Evolutionary conservation across 2,888 invertebrate genomes (phyloP).

Genomic region (Smittia sp.): DNA sequence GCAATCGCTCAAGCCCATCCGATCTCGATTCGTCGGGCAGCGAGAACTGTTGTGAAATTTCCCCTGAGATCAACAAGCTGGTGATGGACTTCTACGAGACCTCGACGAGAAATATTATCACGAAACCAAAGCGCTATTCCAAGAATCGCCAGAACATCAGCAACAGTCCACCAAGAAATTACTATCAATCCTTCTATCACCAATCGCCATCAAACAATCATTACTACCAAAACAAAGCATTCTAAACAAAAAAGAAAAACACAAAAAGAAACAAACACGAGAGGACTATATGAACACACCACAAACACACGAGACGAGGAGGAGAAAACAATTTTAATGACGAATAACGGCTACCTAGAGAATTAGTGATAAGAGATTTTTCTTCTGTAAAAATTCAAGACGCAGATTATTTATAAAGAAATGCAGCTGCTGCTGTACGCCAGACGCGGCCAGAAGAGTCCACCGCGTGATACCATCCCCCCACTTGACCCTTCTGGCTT

Average conservation of each 20-base stretch:
- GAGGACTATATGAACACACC: slow-evolving; percentile 16
- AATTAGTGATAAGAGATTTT: slow-evolving; percentile 40
- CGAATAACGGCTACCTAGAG: slow-evolving; percentile 40
- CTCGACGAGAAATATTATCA: slow-evolving; percentile 33
- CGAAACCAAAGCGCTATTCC: slow-evolving; percentile 38
- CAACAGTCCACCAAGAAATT: slow-evolving; percentile 39
- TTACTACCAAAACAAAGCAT: slow-evolving; percentile 41
- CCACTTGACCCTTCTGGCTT: background rate
- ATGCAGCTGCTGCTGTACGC: slow-evolving; percentile 37
- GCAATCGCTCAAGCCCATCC: slow-evolving; percentile 42
- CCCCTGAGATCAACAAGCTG: slow-evolving; percentile 37
- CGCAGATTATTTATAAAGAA: slow-evolving; percentile 26
- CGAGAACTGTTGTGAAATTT: slow-evolving; percentile 32
- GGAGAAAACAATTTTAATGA: slow-evolving; percentile 25
- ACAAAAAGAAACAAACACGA: slow-evolving; percentile 16
- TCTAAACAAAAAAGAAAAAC: slow-evolving; percentile 31
- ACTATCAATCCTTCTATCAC: slow-evolving; percentile 4
- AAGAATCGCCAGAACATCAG: slow-evolving; percentile 18
- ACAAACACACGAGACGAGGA: slow-evolving; percentile 1
- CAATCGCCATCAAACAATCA: slow-evolving; percentile 41
- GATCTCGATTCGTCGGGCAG: slow-evolving; percentile 42
- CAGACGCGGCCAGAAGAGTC: slow-evolving; percentile 13
- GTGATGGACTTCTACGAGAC: slow-evolving; percentile 38
- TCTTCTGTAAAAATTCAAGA: slow-evolving; percentile 34
- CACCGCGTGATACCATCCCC: background rate